Evolutionary conservation across 2,797 vertebrate genomes (phyloP), one percentile per base, ranked within the genome.

Genomic region (Knipowitschia caucasica): DNA sequence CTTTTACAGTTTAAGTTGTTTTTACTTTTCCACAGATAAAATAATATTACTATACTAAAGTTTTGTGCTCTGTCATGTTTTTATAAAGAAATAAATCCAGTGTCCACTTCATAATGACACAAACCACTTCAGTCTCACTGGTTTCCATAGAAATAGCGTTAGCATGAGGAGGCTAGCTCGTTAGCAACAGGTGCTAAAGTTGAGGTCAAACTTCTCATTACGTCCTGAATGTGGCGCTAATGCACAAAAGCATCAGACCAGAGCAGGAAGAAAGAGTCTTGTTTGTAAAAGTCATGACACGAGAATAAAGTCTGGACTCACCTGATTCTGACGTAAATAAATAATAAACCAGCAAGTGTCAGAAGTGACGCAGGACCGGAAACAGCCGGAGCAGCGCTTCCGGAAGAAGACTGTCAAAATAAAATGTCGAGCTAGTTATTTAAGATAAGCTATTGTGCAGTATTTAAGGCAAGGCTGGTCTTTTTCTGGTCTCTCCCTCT

Each of bases 151-250:
- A 21, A 46, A 17, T 17, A 18, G 20, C 20, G 35, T 4, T 24
- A 53, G 24, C 50, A n/a, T 30, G 12, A 2, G 0, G 4, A 12
- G 20, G 56, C 40, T 38, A 45, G 30, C 26, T 17, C 17, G 11
- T 25, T 43, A 65, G 44, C 55, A 53, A 58, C 50, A 49, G 44
- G 56, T 50, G 20, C 29, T 47, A 20, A 56, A 53, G 24, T 18
- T 8, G 14, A 42, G 55, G 27, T 42, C 50, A 49, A 42, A 27
- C 17, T 27, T 35, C 14, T 27, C 3, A 36, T 9, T 27, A 2
- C 9, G 5, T 5, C 24, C 11, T 15, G 4, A 12, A 39, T 15
- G 11, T 4, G 15, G 7, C 1, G 18, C 34, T 15, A 4, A 30
- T 3, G 1, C 25, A 15, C 25, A 8, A 5, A 33, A 6, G 12